phyloP scores from a whole-genome alignment of 2,113 vertebrate species.

The rat (Rattus norvegicus) region DNA sequence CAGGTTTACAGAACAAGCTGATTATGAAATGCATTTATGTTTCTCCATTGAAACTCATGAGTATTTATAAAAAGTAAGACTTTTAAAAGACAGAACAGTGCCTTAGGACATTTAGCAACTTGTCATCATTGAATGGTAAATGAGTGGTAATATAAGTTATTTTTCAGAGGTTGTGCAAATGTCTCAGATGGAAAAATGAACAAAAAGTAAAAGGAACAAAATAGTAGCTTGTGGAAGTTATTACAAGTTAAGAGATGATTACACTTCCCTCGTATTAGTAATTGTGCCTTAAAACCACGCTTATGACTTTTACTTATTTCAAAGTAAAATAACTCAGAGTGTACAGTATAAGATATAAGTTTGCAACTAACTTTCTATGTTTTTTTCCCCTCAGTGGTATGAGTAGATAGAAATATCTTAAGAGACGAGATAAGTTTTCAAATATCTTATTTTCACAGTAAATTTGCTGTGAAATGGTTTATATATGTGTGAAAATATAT shows the following conservation, averaged over 20 bases:
- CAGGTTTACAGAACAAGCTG: not conserved
- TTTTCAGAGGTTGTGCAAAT: not conserved
- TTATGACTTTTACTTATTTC: not conserved
- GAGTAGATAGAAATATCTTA: not conserved
- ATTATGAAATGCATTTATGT: conserved; percentile 5
- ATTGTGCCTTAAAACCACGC: not conserved
- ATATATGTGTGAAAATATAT: not conserved
- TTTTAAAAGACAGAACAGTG: conserved; percentile 5
- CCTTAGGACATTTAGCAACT: not conserved
- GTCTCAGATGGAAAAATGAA: conserved; percentile 16
- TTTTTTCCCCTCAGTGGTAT: not conserved
- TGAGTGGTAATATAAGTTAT: conserved; percentile 3
- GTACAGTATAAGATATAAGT: not conserved
- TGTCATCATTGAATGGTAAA: not conserved
- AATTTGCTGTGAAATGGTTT: not conserved
- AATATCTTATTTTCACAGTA: not conserved
- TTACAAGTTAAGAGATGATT: not conserved
- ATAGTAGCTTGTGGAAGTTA: not conserved
- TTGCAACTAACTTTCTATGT: not conserved
- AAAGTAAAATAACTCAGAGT: not conserved
- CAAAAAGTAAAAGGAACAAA: not conserved
- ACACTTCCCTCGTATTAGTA: not conserved
- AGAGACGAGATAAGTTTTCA: not conserved
- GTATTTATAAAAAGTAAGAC: not conserved
- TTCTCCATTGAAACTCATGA: conserved; percentile 8